Evolutionary conservation across 2,888 invertebrate species (phyloP).

Genomic region (Melanotus villosus): DNA sequence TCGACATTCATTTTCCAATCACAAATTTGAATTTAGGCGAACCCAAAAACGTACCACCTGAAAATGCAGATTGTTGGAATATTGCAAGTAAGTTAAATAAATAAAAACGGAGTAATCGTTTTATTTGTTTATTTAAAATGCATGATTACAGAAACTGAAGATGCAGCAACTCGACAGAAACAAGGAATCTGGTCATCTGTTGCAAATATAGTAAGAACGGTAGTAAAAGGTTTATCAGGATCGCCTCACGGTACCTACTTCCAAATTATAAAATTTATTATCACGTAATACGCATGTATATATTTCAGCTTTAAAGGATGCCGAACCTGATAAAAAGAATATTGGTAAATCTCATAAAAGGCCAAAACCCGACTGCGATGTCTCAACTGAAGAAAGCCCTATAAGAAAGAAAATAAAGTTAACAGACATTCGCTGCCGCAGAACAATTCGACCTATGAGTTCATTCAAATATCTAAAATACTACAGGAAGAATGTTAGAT

Average conservation of each 20-base stretch:
- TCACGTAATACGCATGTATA: too few relatives aligned
- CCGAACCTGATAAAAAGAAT: neutral
- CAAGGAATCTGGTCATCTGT: slow-evolving; percentile 56
- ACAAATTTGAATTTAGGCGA: neutral
- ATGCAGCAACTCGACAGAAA: too few relatives aligned
- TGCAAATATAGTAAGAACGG: slow-evolving; percentile 54
- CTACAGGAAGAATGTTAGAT: slow-evolving; percentile 36
- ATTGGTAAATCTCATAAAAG: slow-evolving; percentile 4
- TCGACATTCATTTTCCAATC: neutral
- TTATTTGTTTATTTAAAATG: too few relatives aligned
- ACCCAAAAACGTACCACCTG: too few relatives aligned
- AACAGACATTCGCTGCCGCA: slow-evolving; percentile 60
- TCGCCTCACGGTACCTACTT: neutral
- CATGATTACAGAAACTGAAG: too few relatives aligned
- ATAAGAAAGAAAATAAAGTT: slow-evolving; percentile 56
- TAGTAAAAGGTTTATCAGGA: slow-evolving; percentile 51
- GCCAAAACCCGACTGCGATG: slow-evolving; percentile 22
- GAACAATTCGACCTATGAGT: slow-evolving; percentile 56
- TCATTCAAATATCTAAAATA: slow-evolving; percentile 32
- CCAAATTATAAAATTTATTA: too few relatives aligned
- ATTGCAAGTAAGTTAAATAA: too few relatives aligned
- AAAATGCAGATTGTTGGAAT: too few relatives aligned
- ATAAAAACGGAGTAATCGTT: too few relatives aligned
- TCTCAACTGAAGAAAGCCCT: slow-evolving; percentile 28
- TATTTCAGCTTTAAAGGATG: neutral